Conservation (phyloP, 1,140 invertebrate genomes). For the Pentalonia nigronervosa region DNA sequence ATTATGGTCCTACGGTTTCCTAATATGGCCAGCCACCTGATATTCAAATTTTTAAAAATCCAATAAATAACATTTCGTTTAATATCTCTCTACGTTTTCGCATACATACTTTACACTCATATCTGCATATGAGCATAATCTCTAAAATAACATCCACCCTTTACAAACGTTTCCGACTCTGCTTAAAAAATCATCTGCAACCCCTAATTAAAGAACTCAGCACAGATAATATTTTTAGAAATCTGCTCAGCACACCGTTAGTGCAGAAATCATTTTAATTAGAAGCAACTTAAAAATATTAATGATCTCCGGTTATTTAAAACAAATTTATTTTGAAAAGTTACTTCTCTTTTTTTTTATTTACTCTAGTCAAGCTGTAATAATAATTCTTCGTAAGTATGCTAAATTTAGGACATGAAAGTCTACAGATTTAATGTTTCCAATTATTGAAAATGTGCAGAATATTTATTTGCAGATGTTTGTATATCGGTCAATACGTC, state of each 20-base stretch:
- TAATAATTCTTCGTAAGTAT: too few relatives aligned
- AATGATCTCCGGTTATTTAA: not conserved
- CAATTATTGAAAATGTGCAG: too few relatives aligned
- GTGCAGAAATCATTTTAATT: not conserved
- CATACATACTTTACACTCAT: not conserved
- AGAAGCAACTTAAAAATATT: not conserved
- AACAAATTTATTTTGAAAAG: not conserved
- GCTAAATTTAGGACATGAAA: too few relatives aligned
- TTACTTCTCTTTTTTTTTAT: too few relatives aligned
- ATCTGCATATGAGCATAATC: not conserved
- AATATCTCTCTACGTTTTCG: not conserved
- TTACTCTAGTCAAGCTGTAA: too few relatives aligned
- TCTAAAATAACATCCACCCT: not conserved
- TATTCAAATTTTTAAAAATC: not conserved
- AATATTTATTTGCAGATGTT: too few relatives aligned
- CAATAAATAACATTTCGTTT: not conserved
- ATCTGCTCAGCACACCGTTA: not conserved
- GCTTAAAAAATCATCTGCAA: not conserved
- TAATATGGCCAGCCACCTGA: not conserved
- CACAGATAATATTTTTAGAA: not conserved
- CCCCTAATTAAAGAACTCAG: not conserved
- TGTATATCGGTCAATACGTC: too few relatives aligned
- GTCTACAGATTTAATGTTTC: too few relatives aligned
- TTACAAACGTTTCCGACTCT: not conserved
- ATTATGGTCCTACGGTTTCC: too few relatives aligned